A percentile compares a stretch with the other conserved stretches of the same genome.
These are phyloP conservation scores for Hemibagrus guttatus DNA, from an alignment of 2,797 vertebrate species.

Conservation along the genomic window DNA sequence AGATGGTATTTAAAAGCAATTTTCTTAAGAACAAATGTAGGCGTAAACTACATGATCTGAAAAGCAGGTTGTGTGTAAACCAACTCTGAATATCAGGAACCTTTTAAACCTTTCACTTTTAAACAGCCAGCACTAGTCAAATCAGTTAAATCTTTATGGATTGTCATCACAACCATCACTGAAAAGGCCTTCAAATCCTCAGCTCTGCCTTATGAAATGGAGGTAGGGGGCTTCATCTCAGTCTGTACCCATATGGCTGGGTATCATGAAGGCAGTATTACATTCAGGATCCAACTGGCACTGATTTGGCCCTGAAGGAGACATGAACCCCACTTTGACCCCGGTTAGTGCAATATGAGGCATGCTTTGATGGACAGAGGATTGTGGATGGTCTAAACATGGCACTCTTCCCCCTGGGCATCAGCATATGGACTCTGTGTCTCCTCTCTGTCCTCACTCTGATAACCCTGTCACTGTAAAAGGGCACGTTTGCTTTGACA, in stretches of 20 bases:
- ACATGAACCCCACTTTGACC: conserved; percentile 39
- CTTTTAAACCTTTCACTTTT: neutral
- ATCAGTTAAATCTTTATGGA: neutral
- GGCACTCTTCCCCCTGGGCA: conserved; percentile 31
- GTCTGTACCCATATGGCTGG: conserved; percentile 7
- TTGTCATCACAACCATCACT: neutral
- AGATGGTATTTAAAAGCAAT: neutral
- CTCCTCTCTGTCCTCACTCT: conserved; percentile 7
- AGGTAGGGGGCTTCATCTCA: neutral
- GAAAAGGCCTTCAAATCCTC: neutral
- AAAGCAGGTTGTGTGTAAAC: neutral
- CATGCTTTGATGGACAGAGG: neutral
- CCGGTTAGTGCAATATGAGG: conserved; percentile 33
- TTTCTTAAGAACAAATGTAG: neutral
- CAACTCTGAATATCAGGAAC: neutral
- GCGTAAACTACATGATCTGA: neutral
- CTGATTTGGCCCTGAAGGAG: conserved; percentile 22
- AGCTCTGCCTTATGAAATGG: neutral
- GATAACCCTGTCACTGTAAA: conserved; percentile 42
- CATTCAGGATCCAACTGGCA: conserved; percentile 15
- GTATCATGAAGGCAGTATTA: conserved; percentile 6
- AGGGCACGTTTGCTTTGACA: conserved; percentile 45
- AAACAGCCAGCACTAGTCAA: neutral
- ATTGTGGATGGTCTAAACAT: neutral
- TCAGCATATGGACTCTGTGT: conserved; percentile 30